A percentile compares a stretch with the other conserved stretches of the same genome.
These are phyloP conservation scores for Aphaenogaster rudis DNA, from an alignment of 1,140 invertebrate species.

Conservation along the genomic window DNA sequence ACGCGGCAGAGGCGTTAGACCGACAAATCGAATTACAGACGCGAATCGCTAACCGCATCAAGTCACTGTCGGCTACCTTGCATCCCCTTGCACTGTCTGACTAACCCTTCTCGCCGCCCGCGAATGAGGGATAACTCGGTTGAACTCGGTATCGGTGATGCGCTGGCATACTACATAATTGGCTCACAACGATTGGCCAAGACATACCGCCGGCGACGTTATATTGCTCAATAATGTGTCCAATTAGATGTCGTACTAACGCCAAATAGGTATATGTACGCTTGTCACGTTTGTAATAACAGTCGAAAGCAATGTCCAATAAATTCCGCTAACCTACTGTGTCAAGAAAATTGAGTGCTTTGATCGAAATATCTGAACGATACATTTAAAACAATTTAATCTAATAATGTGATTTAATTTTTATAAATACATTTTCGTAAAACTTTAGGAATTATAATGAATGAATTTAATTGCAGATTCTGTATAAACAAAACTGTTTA, in stretches of 20 bases:
- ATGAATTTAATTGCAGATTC: neutral
- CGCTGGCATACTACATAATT: slow-evolving; percentile 72
- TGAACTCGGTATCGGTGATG: slow-evolving; percentile 72
- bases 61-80: slow-evolving; percentile 83
- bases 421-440: neutral
- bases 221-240: slow-evolving; percentile 54
- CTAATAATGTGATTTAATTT: slow-evolving; percentile 5
- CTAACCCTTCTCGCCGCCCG: slow-evolving; percentile 72
- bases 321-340: slow-evolving; percentile 17
- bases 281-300: slow-evolving; percentile 22
- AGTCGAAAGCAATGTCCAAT: slow-evolving; percentile 20
- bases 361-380: neutral
- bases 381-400: slow-evolving; percentile 2
- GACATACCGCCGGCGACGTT: slow-evolving; percentile 59
- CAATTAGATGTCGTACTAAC: slow-evolving; percentile 64
- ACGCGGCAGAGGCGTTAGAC: slow-evolving; percentile 78
- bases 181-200: slow-evolving; percentile 73
- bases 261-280: slow-evolving; percentile 1
- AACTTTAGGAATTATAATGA: neutral
- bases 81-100: slow-evolving; percentile 75
- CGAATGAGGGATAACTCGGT: slow-evolving; percentile 72
- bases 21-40: slow-evolving; percentile 82
- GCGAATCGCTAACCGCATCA: slow-evolving; percentile 82
- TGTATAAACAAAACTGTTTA: neutral
- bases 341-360: neutral